Base-by-base conservation (phyloP, 2,113 vertebrate species). In the Lagopus leucura region DNA sequence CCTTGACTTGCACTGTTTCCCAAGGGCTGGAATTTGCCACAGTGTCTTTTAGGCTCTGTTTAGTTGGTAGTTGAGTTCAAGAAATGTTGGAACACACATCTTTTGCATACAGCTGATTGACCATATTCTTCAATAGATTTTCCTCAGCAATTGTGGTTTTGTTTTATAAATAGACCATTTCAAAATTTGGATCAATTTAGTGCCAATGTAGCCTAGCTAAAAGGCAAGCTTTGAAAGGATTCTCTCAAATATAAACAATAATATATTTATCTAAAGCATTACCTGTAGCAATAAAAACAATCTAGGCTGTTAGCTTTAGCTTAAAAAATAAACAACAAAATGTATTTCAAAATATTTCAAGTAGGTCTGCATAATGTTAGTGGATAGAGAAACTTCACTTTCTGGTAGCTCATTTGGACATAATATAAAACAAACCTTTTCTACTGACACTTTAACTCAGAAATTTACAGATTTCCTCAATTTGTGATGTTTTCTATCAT, bases 351-450 rank as follows among this genome's bases (percentile, higher is more conserved):
- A 80, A 34, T 82, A 67, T 63, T 72, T 87, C 24, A 87, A 1
- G 13, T 38, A 34, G 4, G 7, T 57, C 69, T 89, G 43, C 10
- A 9, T 55, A 71, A 15, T 58, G 6, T 71, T 28, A 91, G 20
- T 16, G 43, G 34, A 50, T 11, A 65, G 48, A 27, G 3, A 22
- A 65, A n/a, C 50, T 80, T 87, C 22, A 48, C 20, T 78, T 83
- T 64, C 45, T 83, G 20, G 2, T 2, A 47, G 13, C 42, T 34
- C 47, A 8, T 27, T 87, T 48, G 61, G 16, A n/a, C 5, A 61
- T 13, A 86, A 22, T 13, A 38, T n/a, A 75, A 93, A 86, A 77
- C 5, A 61, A 94, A 81, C 27, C 2, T 58, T 61, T 89, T 24
- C 27, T 11, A 38, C 11, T 72, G 16, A 38, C 9, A n/a, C 48